phyloP scores from a whole-genome alignment of 2,797 vertebrate species.

The Octomys mimax region DNA sequence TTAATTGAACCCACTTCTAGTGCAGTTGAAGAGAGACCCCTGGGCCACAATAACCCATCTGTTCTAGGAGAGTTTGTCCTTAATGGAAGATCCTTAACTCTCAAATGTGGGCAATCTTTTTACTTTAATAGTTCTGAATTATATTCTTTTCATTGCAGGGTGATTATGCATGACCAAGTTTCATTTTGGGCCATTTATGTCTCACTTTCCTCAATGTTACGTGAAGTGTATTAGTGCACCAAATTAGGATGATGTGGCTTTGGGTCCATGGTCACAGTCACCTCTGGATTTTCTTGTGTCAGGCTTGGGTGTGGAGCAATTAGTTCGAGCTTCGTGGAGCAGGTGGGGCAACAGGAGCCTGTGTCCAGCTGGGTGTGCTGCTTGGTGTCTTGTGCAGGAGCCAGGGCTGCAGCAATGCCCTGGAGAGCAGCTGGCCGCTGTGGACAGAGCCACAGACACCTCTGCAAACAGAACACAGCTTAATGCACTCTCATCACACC shows the following conservation, averaged over 20 bases:
- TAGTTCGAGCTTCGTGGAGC: neutral
- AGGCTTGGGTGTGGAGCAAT: neutral
- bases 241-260: neutral
- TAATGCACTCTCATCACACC: neutral
- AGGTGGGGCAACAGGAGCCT: neutral
- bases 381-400: neutral
- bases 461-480: no score
- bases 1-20: neutral
- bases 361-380: neutral
- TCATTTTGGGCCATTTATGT: neutral
- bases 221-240: neutral
- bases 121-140: slow-evolving; percentile 38
- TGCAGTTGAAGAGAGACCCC: neutral
- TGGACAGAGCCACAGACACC: accelerated
- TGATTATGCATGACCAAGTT: neutral
- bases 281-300: neutral
- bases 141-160: neutral
- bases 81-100: slow-evolving; percentile 35
- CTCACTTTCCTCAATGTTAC: neutral
- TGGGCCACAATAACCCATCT: neutral
- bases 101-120: neutral
- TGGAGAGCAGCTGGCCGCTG: neutral
- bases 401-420: neutral
- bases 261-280: neutral
- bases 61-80: neutral